Percentiles rank a stretch among this genome's conserved stretches.
Conservation (phyloP, 2,113 vertebrate genomes). For the Ovibos moschatus region DNA sequence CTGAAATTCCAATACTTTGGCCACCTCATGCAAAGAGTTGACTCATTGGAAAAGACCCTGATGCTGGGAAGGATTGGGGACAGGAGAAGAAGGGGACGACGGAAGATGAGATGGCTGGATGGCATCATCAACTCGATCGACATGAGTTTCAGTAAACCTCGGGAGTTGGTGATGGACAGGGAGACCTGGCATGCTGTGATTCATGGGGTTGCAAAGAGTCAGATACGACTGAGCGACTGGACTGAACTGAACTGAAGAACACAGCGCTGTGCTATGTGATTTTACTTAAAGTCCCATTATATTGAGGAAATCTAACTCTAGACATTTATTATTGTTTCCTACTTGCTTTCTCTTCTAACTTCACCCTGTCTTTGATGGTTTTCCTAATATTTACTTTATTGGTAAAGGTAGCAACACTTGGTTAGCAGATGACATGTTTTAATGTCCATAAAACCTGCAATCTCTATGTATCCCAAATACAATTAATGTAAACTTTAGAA, state of each 20-base stretch:
- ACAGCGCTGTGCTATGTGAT: background rate
- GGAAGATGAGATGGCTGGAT: too few relatives aligned
- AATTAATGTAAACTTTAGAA: background rate
- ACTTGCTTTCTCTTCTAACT: background rate
- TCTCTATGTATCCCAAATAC: background rate
- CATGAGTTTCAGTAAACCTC: too few relatives aligned
- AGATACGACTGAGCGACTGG: too few relatives aligned
- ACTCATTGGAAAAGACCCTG: too few relatives aligned
- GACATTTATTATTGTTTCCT: background rate
- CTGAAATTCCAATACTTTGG: too few relatives aligned
- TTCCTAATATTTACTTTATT: constrained; percentile 1
- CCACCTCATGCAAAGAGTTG: too few relatives aligned
- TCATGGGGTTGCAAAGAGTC: too few relatives aligned
- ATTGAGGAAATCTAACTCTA: background rate
- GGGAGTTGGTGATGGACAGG: too few relatives aligned
- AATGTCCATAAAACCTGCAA: background rate
- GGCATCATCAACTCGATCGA: too few relatives aligned
- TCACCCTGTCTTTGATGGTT: background rate
- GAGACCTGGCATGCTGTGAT: too few relatives aligned
- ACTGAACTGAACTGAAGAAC: background rate
- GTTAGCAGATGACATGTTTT: background rate
- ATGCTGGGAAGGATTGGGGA: too few relatives aligned
- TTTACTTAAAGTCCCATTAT: background rate
- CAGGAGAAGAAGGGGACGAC: too few relatives aligned
- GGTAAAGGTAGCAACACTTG: background rate